These are phyloP conservation scores for Phrynocephalus guinanensis DNA, from an alignment of 2,797 vertebrate species.

Conservation along the genomic window DNA sequence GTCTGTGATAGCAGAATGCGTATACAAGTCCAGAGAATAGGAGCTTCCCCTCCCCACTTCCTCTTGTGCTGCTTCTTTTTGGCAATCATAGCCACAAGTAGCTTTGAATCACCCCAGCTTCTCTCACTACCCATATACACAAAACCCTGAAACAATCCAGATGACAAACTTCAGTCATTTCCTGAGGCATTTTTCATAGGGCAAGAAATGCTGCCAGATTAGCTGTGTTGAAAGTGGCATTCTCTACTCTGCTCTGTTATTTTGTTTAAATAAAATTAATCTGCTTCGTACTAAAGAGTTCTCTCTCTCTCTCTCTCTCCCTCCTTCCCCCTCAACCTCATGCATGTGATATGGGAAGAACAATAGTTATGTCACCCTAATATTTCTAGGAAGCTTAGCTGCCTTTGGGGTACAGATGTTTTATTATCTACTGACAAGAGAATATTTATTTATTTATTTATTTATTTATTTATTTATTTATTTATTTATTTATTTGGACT, in stretches of 20 bases:
- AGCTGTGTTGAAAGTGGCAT: slow-evolving; percentile 45
- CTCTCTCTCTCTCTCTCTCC: rapidly evolving
- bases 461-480: background rate
- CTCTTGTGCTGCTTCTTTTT: slow-evolving; percentile 51
- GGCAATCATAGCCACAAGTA: slow-evolving; percentile 55
- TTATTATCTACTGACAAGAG: slow-evolving; percentile 34
- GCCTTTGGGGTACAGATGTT: slow-evolving; percentile 5
- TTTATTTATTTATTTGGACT: slow-evolving; percentile 48
- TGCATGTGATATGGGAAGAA: slow-evolving; percentile 12
- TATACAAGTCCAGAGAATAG: slow-evolving; percentile 55
- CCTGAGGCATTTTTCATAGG: slow-evolving; percentile 23
- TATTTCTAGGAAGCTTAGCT: background rate
- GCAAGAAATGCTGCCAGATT: slow-evolving; percentile 47
- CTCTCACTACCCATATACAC: slow-evolving; percentile 28
- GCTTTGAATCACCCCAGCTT: background rate
- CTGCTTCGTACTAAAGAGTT: background rate
- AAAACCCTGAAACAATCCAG: slow-evolving; percentile 1
- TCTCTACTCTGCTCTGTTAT: slow-evolving; percentile 20
- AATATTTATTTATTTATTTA: background rate
- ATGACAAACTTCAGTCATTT: slow-evolving; percentile 35
- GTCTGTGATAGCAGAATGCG: slow-evolving; percentile 56
- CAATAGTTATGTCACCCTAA: slow-evolving; percentile 26
- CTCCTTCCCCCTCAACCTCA: background rate
- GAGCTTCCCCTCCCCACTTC: slow-evolving; percentile 47
- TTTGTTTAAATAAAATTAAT: slow-evolving; percentile 41